These are phyloP conservation scores for Hylomyscus alleni DNA, from an alignment of 2,797 vertebrate species.

Conservation along the genomic window DNA sequence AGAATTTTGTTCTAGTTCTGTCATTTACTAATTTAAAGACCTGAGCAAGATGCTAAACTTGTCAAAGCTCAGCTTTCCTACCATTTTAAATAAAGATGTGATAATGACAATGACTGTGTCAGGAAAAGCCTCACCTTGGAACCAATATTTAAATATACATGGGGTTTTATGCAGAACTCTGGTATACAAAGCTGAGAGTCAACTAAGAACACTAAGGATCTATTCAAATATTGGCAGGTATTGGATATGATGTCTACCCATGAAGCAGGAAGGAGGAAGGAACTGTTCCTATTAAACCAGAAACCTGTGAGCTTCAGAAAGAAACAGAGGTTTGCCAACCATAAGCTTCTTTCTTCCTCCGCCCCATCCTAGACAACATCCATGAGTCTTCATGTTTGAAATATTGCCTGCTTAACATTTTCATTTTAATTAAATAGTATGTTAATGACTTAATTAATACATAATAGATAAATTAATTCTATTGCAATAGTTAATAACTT, in stretches of 20 bases:
- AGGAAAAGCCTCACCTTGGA: background rate
- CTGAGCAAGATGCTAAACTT: background rate
- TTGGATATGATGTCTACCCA: background rate
- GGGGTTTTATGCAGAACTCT: background rate
- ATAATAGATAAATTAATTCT: background rate
- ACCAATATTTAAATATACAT: background rate
- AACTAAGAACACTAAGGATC: background rate
- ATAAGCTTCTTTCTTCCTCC: slow-evolving; percentile 26
- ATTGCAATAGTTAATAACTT: background rate
- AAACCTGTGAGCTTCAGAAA: background rate
- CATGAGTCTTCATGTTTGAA: background rate
- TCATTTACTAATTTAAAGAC: background rate
- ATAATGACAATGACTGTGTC: background rate
- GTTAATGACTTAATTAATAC: background rate
- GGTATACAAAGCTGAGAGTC: background rate
- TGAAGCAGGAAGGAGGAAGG: background rate
- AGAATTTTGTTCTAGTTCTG: slow-evolving; percentile 11
- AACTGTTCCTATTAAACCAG: background rate
- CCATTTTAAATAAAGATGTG: slow-evolving; percentile 33
- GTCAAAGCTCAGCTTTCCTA: background rate
- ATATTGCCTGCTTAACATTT: background rate
- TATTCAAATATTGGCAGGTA: background rate
- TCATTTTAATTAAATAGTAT: background rate
- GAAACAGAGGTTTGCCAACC: background rate
- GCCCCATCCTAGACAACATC: background rate